Evolutionary conservation across 2,797 vertebrate species (phyloP).

Genomic region (Morelia viridis): DNA sequence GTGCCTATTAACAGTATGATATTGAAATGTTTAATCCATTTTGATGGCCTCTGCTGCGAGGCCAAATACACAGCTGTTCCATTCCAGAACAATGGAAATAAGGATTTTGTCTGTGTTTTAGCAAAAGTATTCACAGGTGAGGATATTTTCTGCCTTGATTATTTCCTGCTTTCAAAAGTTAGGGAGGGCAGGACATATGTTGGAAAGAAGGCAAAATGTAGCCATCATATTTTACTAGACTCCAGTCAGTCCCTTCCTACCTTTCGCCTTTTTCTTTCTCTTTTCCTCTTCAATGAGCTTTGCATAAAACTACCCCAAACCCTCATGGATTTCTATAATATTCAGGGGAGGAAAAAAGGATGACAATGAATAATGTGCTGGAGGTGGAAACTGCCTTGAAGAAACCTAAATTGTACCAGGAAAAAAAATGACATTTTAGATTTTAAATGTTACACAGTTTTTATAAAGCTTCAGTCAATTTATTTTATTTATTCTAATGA

Average conservation of each 20-base stretch:
- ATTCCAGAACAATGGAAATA: conserved; percentile 56
- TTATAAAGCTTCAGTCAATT: conserved; percentile 99
- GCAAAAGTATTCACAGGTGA: conserved; percentile 39
- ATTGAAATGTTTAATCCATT: conserved; percentile 39
- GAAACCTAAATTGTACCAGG: conserved; percentile 90
- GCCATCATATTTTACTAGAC: conserved; percentile 64
- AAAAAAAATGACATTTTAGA: conserved; percentile 94
- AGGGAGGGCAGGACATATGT: conserved; percentile 55
- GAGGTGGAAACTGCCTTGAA: conserved; percentile 88
- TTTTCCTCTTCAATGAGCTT: conserved; percentile 78
- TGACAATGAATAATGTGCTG: conserved; percentile 88
- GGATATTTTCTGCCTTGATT: conserved; percentile 65
- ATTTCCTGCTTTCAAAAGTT: conserved; percentile 59
- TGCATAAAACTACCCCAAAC: conserved; percentile 81
- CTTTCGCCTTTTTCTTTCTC: conserved; percentile 38
- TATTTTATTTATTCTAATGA: conserved; percentile 99
- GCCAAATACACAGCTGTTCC: background rate
- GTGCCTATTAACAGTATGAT: conserved; percentile 24
- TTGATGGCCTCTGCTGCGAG: conserved; percentile 35
- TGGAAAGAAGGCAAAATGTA: conserved; percentile 57
- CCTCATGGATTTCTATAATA: conserved; percentile 82
- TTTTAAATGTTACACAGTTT: conserved; percentile 99
- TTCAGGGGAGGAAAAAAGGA: conserved; percentile 72
- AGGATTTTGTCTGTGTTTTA: conserved; percentile 48
- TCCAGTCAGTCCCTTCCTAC: conserved; percentile 70